A percentile compares a stretch with the other conserved stretches of the same genome.
phyloP scores from a whole-genome alignment of 2,888 invertebrate genomes.

The Barypeithes pellucidus region DNA sequence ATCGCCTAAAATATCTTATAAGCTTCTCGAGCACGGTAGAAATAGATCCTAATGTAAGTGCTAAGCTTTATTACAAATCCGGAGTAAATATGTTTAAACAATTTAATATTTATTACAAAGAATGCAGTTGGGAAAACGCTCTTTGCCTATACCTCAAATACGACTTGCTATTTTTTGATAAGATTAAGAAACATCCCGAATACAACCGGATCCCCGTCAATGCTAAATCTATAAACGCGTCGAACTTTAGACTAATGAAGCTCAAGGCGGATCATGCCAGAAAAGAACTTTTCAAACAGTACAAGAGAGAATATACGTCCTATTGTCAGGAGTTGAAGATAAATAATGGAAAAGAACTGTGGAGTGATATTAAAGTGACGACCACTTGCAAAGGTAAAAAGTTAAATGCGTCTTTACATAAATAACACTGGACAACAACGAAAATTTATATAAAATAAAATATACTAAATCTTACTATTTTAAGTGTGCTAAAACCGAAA shows the following conservation, averaged over 20 bases:
- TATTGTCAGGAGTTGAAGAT: slow-evolving; percentile 33
- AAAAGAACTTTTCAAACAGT: slow-evolving; percentile 39
- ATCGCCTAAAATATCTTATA: slow-evolving; percentile 34
- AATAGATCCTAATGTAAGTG: slow-evolving; percentile 35
- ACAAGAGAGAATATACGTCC: slow-evolving; percentile 23
- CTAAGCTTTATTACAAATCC: slow-evolving; percentile 48
- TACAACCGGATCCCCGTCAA: slow-evolving; percentile 35
- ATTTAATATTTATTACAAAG: slow-evolving; percentile 42
- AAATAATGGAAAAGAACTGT: not conserved
- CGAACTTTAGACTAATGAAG: slow-evolving; percentile 45
- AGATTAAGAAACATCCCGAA: slow-evolving; percentile 48
- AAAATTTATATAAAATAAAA: too few species aligned
- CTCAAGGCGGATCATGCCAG: slow-evolving; percentile 36
- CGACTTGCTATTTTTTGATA: slow-evolving; percentile 43
- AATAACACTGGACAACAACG: too few species aligned
- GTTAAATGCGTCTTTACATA: too few species aligned
- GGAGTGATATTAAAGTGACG: not conserved
- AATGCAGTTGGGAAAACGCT: slow-evolving; percentile 45
- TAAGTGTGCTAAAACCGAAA: too few species aligned
- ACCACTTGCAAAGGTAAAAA: not conserved
- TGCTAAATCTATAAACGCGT: slow-evolving; percentile 39
- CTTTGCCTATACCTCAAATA: slow-evolving; percentile 41
- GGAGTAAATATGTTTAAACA: slow-evolving; percentile 50
- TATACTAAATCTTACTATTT: too few species aligned
- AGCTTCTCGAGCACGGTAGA: slow-evolving; percentile 29